Base-by-base conservation (phyloP, 2,888 invertebrate species). In the Aspidiotus rigidus region DNA sequence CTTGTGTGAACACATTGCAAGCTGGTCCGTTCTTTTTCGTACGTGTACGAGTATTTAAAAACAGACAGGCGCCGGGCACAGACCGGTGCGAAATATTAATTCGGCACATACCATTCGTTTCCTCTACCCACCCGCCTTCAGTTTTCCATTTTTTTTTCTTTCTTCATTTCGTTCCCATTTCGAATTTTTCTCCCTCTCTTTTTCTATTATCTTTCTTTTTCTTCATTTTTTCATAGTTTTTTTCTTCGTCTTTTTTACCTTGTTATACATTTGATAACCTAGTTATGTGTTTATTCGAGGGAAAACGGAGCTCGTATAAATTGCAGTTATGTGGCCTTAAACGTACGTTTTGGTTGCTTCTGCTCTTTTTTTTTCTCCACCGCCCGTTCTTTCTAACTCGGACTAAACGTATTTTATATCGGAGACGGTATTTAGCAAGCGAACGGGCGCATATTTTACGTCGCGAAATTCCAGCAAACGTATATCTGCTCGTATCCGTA, bases 1-100 rank as follows among this genome's bases (percentile, higher is more conserved):
- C 49, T 49, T n/a, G 49, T 49, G 49, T 49, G 49, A 49, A n/a
- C 49, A 49, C 3, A n/a, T 49, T 49, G 49, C 49, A n/a, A 49
- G n/a, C 49, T 49, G 11, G 49, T n/a, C 49, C 49, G 11, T 11
- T 49, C 49, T n/a, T 3, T 54, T 11, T 54, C 55, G 54, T 64
- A 28, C 28, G 28, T 28, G 28, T 28, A 28, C 64, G 64, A 40
- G 53, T 64, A 64, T 64, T 64, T 64, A 64, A 64, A 64, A 49
- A 49, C 49, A 49, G 49, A 64, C 64, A 64, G 64, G 64, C 64
- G 64, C 56, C 64, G 56, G 64, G 64, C 42, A 64, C 64, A 17
- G 64, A 64, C 56, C 64, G 56, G 64, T 64, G 64, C 57, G 57
- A 64, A 64, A 64, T 64, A 57, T 64, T 64, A 64, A 54, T 57